phyloP scores from a whole-genome alignment of 2,888 invertebrate species.

The Drosophila pseudotakahashii region DNA sequence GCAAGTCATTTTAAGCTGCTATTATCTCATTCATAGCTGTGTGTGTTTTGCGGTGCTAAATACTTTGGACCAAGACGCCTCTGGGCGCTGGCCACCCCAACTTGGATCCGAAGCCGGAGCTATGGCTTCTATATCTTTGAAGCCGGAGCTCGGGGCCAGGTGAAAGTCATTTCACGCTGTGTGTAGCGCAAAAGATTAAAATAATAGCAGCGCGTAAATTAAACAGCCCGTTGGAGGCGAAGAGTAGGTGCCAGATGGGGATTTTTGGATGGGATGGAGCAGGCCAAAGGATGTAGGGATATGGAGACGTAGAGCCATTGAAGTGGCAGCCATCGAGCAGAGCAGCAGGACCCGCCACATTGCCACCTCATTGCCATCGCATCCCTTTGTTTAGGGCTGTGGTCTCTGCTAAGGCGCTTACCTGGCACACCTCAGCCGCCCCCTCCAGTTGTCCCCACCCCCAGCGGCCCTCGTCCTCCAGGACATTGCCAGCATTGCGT shows the following conservation, averaged over 20 bases:
- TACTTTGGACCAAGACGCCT: conserved; percentile 54
- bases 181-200: conserved; percentile 80
- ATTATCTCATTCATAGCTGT: conserved; percentile 17
- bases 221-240: conserved; percentile 62
- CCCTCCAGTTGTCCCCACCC: not conserved
- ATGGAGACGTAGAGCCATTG: conserved; percentile 45
- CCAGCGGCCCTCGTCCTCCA: conserved; percentile 12
- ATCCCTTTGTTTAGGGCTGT: conserved; percentile 40
- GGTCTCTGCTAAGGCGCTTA: conserved; percentile 72
- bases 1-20: conserved; percentile 13
- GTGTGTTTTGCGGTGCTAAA: conserved; percentile 63
- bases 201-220: conserved; percentile 81
- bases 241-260: conserved; percentile 18
- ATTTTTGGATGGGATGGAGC: not conserved
- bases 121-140: conserved; percentile 34
- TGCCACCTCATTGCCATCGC: conserved; percentile 4
- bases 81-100: conserved; percentile 45
- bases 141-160: conserved; percentile 60
- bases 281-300: not conserved
- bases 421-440: conserved; percentile 48
- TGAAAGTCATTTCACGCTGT: conserved; percentile 81
- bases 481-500: conserved; percentile 52
- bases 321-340: conserved; percentile 63
- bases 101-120: conserved; percentile 31
- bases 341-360: conserved; percentile 42